Evolutionary conservation across 2,113 vertebrate genomes (phyloP).

Genomic region (Capreolus pygargus): DNA sequence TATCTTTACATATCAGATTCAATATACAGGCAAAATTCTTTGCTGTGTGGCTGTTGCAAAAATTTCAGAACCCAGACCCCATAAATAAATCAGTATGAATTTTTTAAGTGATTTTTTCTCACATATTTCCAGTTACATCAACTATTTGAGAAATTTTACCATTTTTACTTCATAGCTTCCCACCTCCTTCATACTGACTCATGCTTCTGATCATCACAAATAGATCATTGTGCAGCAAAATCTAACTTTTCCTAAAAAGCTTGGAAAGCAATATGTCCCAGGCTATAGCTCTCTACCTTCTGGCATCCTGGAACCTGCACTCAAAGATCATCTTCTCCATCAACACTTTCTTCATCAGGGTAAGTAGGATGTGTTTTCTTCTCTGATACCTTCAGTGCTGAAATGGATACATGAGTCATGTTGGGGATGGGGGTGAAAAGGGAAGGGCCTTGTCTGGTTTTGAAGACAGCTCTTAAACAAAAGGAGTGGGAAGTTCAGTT

Average conservation of each 20-base stretch:
- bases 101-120: neutral
- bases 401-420: neutral
- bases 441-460: neutral
- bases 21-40: neutral
- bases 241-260: neutral
- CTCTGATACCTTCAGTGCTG: neutral
- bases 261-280: neutral
- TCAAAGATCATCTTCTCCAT: neutral
- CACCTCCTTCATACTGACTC: constrained; percentile 21
- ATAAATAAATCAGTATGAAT: neutral
- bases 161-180: neutral
- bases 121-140: neutral
- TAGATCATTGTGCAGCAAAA: neutral
- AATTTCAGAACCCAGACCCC: neutral
- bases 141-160: constrained; percentile 9
- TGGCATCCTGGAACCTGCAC: neutral
- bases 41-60: neutral
- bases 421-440: neutral
- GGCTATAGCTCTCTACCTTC: neutral
- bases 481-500: neutral
- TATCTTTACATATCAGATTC: neutral
- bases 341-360: neutral
- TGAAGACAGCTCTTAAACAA: neutral
- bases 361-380: neutral
- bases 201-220: neutral